Percentiles rank a stretch among this genome's conserved stretches.
phyloP scores from a whole-genome alignment of 2,113 vertebrate species.

The Pogona vitticeps region DNA sequence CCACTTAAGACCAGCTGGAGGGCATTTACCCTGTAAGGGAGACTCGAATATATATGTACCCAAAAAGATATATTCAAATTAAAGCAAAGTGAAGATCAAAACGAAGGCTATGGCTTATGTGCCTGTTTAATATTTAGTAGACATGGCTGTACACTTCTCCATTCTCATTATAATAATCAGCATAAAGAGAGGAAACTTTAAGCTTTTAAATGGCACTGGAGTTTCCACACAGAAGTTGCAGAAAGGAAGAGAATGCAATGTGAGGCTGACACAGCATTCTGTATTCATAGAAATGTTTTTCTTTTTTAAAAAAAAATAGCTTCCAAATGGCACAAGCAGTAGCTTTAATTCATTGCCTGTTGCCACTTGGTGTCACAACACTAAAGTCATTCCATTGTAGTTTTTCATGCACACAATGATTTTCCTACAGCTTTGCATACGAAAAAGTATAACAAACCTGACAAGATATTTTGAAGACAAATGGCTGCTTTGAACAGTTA shows the following conservation, averaged over 20 bases:
- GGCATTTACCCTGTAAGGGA: neutral
- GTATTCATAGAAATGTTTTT: neutral
- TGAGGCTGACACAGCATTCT: slow-evolving; percentile 10
- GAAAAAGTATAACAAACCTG: slow-evolving; percentile 42
- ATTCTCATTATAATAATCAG: neutral
- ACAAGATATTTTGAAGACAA: slow-evolving; percentile 61
- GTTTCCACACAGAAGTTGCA: neutral
- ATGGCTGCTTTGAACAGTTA: slow-evolving; percentile 55
- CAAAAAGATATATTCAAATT: neutral
- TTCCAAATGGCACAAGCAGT: neutral
- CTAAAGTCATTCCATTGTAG: slow-evolving; percentile 43
- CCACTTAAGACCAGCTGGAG: neutral
- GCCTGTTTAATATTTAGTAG: neutral
- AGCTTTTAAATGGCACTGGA: neutral
- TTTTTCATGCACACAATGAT: slow-evolving; percentile 30
- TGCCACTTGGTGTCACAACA: slow-evolving; percentile 15
- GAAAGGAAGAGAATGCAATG: neutral
- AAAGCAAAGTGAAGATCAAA: neutral
- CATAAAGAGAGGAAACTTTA: neutral
- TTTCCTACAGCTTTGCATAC: slow-evolving; percentile 38
- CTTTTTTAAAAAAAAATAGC: neutral
- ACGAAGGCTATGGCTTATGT: slow-evolving; percentile 6
- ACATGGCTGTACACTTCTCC: neutral
- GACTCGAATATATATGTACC: neutral
- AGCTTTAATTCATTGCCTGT: slow-evolving; percentile 25